Evolutionary conservation across 2,797 vertebrate species (phyloP).

Genomic region (Rhyacichthys aspro): DNA sequence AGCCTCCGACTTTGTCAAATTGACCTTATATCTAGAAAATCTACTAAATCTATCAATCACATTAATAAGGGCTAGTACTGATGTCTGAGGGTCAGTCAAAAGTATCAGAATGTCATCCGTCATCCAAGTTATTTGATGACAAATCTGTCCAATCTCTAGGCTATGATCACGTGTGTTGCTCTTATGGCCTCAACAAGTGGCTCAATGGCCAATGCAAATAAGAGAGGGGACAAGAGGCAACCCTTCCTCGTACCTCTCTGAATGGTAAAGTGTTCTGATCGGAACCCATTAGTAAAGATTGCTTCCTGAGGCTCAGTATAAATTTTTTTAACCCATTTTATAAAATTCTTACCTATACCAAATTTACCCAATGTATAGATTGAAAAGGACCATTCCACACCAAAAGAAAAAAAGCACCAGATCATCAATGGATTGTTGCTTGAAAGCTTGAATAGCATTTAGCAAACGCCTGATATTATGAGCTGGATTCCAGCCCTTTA

Average conservation of each 20-base stretch:
- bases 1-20: neutral
- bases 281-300: too few species aligned
- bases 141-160: too few species aligned
- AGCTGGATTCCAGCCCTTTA: conserved; percentile 1
- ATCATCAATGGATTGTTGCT: neutral
- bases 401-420: conserved; percentile 6
- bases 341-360: too few species aligned
- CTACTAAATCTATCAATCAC: neutral
- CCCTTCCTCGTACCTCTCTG: too few species aligned
- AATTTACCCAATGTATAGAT: too few species aligned
- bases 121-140: conserved; percentile 5
- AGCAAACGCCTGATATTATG: conserved; percentile 2
- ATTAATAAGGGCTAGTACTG: too few species aligned
- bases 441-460: conserved; percentile 6
- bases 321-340: too few species aligned
- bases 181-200: conserved; percentile 5
- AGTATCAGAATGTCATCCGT: too few species aligned
- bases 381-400: neutral
- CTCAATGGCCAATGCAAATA: neutral
- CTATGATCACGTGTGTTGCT: neutral
- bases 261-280: too few species aligned
- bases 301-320: too few species aligned
- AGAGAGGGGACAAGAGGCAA: neutral
- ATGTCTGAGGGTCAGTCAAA: too few species aligned
- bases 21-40: neutral